Conservation (phyloP, 2,113 vertebrate genomes). For the Calidris pygmaea region DNA sequence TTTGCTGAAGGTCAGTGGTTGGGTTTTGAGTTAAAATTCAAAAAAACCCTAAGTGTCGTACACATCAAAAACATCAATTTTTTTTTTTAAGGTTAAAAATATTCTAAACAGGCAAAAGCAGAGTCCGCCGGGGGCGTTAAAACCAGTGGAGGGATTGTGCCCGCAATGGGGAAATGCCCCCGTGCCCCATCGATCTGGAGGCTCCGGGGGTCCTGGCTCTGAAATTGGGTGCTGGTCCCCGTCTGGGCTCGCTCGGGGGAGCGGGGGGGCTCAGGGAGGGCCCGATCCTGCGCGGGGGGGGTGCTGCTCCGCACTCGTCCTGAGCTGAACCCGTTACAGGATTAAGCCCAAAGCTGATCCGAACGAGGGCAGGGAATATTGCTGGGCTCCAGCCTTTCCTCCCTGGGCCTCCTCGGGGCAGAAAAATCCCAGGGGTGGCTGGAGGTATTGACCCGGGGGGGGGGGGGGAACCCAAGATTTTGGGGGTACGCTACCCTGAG, state of each 20-base stretch:
- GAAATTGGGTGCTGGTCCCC: background rate
- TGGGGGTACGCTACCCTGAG: background rate
- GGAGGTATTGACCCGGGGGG: background rate
- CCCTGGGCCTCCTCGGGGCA: accelerated
- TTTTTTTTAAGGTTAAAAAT: background rate
- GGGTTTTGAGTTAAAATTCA: background rate
- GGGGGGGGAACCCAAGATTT: accelerated
- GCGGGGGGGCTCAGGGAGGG: background rate
- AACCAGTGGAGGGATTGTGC: background rate
- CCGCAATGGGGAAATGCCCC: background rate
- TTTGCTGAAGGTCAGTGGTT: too few relatives aligned
- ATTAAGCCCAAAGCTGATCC: background rate
- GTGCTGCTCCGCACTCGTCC: background rate
- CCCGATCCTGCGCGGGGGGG: background rate
- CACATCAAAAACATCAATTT: accelerated
- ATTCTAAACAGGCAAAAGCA: accelerated
- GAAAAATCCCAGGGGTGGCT: background rate
- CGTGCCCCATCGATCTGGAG: accelerated
- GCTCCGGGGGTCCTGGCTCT: background rate
- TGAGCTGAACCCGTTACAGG: background rate
- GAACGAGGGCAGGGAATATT: accelerated
- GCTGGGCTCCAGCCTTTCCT: background rate
- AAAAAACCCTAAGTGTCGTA: background rate
- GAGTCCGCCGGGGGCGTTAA: accelerated
- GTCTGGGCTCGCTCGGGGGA: accelerated